Conservation (phyloP, 2,113 vertebrate species). For the Riparia riparia region DNA sequence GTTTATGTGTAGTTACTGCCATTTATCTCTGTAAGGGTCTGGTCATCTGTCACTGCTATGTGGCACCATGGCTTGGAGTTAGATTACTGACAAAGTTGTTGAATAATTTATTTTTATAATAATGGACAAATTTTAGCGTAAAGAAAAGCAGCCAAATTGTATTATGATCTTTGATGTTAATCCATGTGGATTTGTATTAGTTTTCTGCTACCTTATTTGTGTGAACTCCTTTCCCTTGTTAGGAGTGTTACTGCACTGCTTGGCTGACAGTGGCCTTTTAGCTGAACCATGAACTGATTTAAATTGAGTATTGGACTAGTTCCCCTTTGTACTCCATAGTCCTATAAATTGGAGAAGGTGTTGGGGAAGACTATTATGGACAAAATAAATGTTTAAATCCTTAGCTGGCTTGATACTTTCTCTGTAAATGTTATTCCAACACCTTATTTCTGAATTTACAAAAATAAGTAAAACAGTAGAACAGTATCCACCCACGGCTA, state of each 20-base stretch:
- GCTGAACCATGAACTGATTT: slow-evolving; percentile 8
- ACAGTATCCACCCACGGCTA: background rate
- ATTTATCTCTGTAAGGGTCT: background rate
- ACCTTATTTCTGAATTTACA: background rate
- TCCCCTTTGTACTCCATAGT: background rate
- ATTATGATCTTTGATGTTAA: background rate
- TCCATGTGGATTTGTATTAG: background rate
- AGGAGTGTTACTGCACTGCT: background rate
- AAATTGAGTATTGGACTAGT: background rate
- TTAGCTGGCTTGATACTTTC: background rate
- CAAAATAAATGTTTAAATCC: background rate
- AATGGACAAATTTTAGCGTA: background rate
- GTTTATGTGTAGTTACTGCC: background rate
- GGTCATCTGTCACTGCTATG: background rate
- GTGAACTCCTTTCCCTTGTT: background rate
- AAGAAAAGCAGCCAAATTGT: background rate
- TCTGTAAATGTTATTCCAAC: slow-evolving; percentile 8
- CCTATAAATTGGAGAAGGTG: background rate
- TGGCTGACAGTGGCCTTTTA: slow-evolving; percentile 22
- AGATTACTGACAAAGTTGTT: background rate
- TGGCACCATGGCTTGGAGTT: background rate
- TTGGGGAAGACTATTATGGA: background rate
- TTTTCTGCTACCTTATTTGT: background rate
- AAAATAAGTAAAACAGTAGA: background rate
- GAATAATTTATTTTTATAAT: background rate